These are phyloP conservation scores for Nothocercus nigrocapillus DNA, from an alignment of 2,113 vertebrate genomes.

Conservation along the genomic window DNA sequence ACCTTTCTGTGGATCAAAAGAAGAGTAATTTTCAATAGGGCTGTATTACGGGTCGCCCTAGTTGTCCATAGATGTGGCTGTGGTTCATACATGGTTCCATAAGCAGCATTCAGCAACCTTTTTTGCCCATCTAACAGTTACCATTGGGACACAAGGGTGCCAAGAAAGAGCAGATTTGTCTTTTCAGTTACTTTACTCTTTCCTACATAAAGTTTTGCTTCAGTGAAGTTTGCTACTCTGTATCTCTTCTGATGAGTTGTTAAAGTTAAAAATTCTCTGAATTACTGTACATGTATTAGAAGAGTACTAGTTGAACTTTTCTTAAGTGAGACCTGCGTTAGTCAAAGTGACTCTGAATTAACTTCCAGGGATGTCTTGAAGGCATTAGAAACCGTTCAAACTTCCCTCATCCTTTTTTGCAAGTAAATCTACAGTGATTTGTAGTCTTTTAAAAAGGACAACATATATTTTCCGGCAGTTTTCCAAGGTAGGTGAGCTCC, in stretches of 20 bases:
- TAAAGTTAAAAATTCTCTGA: background rate
- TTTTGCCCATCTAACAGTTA: background rate
- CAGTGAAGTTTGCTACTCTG: background rate
- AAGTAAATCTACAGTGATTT: background rate
- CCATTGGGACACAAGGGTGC: background rate
- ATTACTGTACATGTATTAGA: background rate
- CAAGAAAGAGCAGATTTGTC: conserved; percentile 49
- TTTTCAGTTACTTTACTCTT: background rate
- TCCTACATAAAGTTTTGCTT: conserved; percentile 10
- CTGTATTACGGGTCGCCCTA: background rate
- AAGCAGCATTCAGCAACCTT: conserved; percentile 21
- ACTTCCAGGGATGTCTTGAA: background rate
- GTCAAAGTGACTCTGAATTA: background rate
- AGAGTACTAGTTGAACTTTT: background rate
- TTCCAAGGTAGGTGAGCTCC: background rate
- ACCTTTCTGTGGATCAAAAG: background rate
- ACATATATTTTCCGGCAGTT: background rate
- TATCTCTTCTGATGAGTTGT: background rate
- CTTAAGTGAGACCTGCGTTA: background rate
- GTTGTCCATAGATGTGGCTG: background rate
- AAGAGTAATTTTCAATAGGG: background rate
- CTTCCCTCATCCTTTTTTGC: background rate
- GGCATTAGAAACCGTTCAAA: background rate
- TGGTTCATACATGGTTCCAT: background rate
- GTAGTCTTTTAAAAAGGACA: background rate